phyloP scores from a whole-genome alignment of 2,888 invertebrate species.

The Brachynemurus nebulosus region DNA sequence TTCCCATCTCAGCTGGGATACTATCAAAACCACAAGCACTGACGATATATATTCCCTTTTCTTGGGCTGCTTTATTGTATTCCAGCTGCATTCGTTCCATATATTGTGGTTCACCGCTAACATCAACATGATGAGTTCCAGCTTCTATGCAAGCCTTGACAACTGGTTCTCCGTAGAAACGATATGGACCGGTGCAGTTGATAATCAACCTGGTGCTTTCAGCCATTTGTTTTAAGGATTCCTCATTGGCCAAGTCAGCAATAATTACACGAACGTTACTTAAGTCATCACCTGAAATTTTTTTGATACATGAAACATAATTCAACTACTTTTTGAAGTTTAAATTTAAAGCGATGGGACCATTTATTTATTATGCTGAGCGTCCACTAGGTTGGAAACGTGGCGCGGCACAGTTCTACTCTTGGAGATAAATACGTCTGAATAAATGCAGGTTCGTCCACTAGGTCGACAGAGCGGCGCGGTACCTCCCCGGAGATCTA shows the following conservation, averaged over 20 bases:
- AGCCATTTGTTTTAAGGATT: constrained; percentile 71
- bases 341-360: too few species aligned
- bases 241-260: constrained; percentile 62
- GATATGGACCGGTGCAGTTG: constrained; percentile 87
- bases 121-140: constrained; percentile 78
- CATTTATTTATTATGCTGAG: too few species aligned
- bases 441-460: too few species aligned
- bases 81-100: constrained; percentile 74
- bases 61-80: constrained; percentile 58
- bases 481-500: too few species aligned
- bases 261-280: constrained; percentile 51
- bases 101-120: constrained; percentile 85
- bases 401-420: too few species aligned
- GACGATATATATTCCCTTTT: constrained; percentile 72
- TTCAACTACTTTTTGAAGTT: too few species aligned
- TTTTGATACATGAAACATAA: too few species aligned
- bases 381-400: too few species aligned
- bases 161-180: constrained; percentile 78
- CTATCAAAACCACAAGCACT: constrained; percentile 92
- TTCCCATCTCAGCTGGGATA: constrained; percentile 79
- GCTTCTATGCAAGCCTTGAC: constrained; percentile 69
- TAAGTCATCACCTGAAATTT: constrained; percentile 42
- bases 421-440: too few species aligned
- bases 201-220: constrained; percentile 61
- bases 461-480: too few species aligned